Evolutionary conservation across 2,797 vertebrate species (phyloP).

Genomic region (Jordanella pulchra): DNA sequence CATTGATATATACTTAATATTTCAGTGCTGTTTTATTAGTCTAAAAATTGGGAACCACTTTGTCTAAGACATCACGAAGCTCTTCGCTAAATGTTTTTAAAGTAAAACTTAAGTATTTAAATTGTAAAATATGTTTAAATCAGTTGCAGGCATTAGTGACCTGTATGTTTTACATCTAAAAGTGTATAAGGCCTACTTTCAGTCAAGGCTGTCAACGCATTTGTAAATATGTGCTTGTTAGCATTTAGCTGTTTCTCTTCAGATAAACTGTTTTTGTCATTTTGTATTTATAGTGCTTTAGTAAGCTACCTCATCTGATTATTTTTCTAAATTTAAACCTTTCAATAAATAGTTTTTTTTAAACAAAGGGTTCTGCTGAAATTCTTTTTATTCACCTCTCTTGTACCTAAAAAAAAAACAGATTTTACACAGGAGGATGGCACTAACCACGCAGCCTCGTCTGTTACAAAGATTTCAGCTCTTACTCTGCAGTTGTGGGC

Average conservation of each 20-base stretch:
- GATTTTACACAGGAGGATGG: slow-evolving; percentile 58
- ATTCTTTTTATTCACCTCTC: slow-evolving; percentile 20
- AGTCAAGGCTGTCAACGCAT: slow-evolving; percentile 49
- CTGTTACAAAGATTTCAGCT: slow-evolving; percentile 63
- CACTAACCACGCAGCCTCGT: slow-evolving; percentile 58
- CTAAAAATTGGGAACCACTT: slow-evolving; percentile 10
- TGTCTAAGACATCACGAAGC: slow-evolving; percentile 50
- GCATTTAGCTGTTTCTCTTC: slow-evolving; percentile 37
- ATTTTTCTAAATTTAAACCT: slow-evolving; percentile 31
- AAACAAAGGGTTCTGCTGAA: slow-evolving; percentile 8
- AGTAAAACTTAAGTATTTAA: slow-evolving; percentile 59
- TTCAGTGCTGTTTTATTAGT: too few relatives aligned
- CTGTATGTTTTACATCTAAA: slow-evolving; percentile 29
- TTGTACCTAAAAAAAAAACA: slow-evolving; percentile 4
- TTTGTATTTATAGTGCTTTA: slow-evolving; percentile 62
- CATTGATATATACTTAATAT: neutral
- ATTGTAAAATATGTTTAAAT: slow-evolving; percentile 48
- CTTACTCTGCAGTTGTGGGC: slow-evolving; percentile 57
- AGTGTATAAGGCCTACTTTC: slow-evolving; percentile 41
- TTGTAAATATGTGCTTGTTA: slow-evolving; percentile 80
- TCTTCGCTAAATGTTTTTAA: slow-evolving; percentile 48
- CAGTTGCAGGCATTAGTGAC: slow-evolving; percentile 35
- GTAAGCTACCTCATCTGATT: slow-evolving; percentile 43
- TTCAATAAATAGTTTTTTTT: slow-evolving; percentile 64
- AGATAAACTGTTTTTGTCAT: slow-evolving; percentile 40